These are phyloP conservation scores for Agelaius tricolor DNA, from an alignment of 2,113 vertebrate species.

Conservation along the genomic window DNA sequence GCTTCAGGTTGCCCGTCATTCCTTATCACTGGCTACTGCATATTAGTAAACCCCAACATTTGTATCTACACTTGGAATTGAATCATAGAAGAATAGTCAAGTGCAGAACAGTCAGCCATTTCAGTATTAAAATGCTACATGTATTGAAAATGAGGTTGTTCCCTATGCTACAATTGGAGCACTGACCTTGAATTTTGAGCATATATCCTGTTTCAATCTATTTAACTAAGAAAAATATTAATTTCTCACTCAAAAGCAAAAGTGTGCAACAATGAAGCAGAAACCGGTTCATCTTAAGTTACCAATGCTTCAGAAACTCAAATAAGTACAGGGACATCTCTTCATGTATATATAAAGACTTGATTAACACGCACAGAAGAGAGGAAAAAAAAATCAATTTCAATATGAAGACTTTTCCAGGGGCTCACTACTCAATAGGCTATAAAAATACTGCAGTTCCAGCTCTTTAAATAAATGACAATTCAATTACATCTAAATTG, in stretches of 20 bases:
- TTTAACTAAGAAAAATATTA: not conserved
- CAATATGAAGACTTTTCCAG: not conserved
- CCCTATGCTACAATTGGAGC: not conserved
- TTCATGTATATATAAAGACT: accelerated
- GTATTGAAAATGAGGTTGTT: not conserved
- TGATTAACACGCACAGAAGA: not conserved
- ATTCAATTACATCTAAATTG: not conserved
- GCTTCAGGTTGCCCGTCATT: not conserved
- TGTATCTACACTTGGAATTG: not conserved
- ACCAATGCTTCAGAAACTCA: not conserved
- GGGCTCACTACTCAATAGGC: not conserved
- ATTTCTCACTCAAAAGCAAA: not conserved
- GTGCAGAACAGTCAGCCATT: not conserved
- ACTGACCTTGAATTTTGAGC: not conserved
- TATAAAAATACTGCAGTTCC: not conserved
- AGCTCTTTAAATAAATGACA: not conserved
- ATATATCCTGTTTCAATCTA: not conserved
- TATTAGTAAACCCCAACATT: not conserved
- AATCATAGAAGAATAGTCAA: not conserved
- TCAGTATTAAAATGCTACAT: not conserved
- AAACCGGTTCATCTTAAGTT: not conserved
- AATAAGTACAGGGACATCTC: not conserved
- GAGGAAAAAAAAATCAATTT: not conserved
- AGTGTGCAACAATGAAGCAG: not conserved
- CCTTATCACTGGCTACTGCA: not conserved